These are phyloP conservation scores for Chionomys nivalis DNA, from an alignment of 2,113 vertebrate genomes.

Conservation along the genomic window DNA sequence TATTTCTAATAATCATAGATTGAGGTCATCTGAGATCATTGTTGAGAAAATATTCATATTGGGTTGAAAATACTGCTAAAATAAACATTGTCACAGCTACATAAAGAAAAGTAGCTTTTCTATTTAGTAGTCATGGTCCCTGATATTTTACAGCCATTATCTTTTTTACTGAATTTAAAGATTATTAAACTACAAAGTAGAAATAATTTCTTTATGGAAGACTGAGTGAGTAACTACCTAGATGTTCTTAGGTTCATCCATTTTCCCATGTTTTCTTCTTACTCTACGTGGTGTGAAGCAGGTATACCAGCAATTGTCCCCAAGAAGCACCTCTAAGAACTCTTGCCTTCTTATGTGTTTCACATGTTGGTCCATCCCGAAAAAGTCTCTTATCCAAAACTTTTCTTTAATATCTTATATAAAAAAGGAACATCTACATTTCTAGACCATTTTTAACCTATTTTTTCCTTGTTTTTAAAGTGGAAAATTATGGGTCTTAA, in stretches of 20 bases:
- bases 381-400: neutral
- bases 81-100: neutral
- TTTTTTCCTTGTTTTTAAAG: neutral
- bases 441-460: neutral
- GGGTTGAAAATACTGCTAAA: neutral
- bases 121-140: neutral
- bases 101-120: neutral
- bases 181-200: neutral
- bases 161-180: neutral
- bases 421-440: neutral
- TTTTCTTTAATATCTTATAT: neutral
- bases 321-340: neutral
- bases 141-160: neutral
- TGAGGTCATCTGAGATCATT: neutral
- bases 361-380: neutral
- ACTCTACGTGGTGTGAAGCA: neutral
- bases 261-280: neutral
- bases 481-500: conserved; percentile 5
- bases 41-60: neutral
- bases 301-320: neutral
- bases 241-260: neutral
- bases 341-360: neutral
- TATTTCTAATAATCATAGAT: neutral
- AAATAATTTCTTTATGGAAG: neutral
- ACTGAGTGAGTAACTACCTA: neutral